Evolutionary conservation across 2,797 vertebrate genomes (phyloP).

Genomic region (Hyperoplus lanceolatus): DNA sequence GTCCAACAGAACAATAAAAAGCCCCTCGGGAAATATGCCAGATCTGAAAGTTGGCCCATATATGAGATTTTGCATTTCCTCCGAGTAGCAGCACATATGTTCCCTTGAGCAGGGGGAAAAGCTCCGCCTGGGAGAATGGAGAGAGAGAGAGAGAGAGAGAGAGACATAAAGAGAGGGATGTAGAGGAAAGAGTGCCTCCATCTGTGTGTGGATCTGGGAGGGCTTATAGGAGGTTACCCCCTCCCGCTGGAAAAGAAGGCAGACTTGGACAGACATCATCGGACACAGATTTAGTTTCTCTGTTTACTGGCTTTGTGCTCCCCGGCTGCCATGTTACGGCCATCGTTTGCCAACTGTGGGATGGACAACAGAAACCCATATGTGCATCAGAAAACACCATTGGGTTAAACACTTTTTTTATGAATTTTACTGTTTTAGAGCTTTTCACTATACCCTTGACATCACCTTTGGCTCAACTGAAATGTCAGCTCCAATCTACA

Average conservation of each 20-base stretch:
- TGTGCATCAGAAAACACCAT: slow-evolving; percentile 64
- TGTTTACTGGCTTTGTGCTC: slow-evolving; percentile 49
- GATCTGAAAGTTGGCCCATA: slow-evolving; percentile 69
- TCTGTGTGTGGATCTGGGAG: slow-evolving; percentile 79
- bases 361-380: slow-evolving; percentile 62
- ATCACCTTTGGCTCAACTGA: slow-evolving; percentile 29
- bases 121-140: slow-evolving; percentile 72
- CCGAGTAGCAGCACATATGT: slow-evolving; percentile 79
- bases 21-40: slow-evolving; percentile 67
- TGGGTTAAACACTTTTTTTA: slow-evolving; percentile 31
- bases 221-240: slow-evolving; percentile 71
- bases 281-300: slow-evolving; percentile 46
- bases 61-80: slow-evolving; percentile 68
- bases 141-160: slow-evolving; percentile 44
- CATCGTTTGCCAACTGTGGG: slow-evolving; percentile 57
- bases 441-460: background rate
- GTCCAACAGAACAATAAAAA: slow-evolving; percentile 72
- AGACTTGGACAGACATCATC: slow-evolving; percentile 61
- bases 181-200: slow-evolving; percentile 72
- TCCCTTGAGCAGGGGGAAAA: slow-evolving; percentile 73
- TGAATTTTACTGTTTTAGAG: slow-evolving; percentile 31
- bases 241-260: slow-evolving; percentile 65
- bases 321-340: slow-evolving; percentile 55
- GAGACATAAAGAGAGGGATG: slow-evolving; percentile 41
- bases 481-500: background rate